phyloP scores from a whole-genome alignment of 2,888 invertebrate species.

The Didymodactylos carnosus region DNA sequence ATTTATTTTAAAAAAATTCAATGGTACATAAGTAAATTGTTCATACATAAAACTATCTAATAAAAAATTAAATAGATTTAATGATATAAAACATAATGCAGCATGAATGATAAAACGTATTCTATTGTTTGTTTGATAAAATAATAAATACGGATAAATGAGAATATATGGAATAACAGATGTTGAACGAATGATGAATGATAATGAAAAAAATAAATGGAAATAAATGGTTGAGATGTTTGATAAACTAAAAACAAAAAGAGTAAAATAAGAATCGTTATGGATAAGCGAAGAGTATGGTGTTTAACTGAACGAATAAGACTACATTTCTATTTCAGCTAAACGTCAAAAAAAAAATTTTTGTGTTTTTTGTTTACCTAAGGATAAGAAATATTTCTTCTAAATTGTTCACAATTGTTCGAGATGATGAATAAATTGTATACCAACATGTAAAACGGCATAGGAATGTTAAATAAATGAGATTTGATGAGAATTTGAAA shows the following conservation, averaged over 20 bases:
- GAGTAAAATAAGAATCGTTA: not conserved
- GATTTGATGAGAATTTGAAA: conserved; percentile 24
- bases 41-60: not conserved
- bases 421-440: conserved; percentile 66
- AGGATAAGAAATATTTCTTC: conserved; percentile 63
- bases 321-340: no score
- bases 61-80: not conserved
- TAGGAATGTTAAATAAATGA: conserved; percentile 50
- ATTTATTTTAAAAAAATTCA: not conserved
- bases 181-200: not conserved
- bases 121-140: not conserved
- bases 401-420: conserved; percentile 66
- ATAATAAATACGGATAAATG: not conserved
- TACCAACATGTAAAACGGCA: conserved; percentile 64
- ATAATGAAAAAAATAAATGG: not conserved
- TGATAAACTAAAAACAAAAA: not conserved
- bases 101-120: not conserved
- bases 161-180: not conserved
- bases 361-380: no score
- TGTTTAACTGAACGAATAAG: no score
- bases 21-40: not conserved
- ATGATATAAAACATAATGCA: not conserved
- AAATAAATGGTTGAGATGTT: not conserved
- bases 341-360: no score
- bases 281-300: no score